Evolutionary conservation across 2,888 invertebrate genomes (phyloP).

Genomic region (Mesochorus sp.): DNA sequence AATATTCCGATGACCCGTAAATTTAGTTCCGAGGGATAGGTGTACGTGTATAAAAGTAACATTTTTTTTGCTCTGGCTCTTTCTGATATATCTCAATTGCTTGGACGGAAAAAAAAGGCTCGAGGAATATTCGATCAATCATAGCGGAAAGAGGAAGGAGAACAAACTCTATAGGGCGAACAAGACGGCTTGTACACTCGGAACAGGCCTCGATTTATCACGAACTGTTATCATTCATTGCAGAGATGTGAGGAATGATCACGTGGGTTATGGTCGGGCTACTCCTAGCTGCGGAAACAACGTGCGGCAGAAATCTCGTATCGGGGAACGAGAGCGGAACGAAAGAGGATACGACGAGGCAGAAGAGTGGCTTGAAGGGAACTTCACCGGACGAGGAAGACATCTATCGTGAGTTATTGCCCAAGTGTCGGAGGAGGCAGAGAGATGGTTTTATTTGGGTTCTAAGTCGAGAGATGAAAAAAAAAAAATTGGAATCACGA

Average conservation of each 20-base stretch:
- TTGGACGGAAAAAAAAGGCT: too few species aligned
- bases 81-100: too few species aligned
- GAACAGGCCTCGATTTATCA: background rate
- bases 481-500: too few species aligned
- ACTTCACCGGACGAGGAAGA: constrained; percentile 78
- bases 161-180: background rate
- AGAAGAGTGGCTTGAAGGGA: constrained; percentile 74
- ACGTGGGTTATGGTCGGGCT: constrained; percentile 82
- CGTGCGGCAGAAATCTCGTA: constrained; percentile 80
- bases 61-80: too few species aligned
- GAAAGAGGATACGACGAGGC: constrained; percentile 74
- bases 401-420: constrained; percentile 77
- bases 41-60: too few species aligned
- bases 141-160: background rate
- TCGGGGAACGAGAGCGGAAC: constrained; percentile 79
- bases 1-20: too few species aligned
- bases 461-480: background rate
- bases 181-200: background rate
- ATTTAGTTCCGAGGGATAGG: too few species aligned
- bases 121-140: too few species aligned
- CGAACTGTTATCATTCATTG: constrained; percentile 63
- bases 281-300: constrained; percentile 81
- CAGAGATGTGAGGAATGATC: constrained; percentile 82
- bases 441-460: background rate
- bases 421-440: background rate